Percentiles rank a stretch among this genome's conserved stretches.
phyloP scores from a whole-genome alignment of 2,113 vertebrate genomes.

The Semicossyphus pulcher region DNA sequence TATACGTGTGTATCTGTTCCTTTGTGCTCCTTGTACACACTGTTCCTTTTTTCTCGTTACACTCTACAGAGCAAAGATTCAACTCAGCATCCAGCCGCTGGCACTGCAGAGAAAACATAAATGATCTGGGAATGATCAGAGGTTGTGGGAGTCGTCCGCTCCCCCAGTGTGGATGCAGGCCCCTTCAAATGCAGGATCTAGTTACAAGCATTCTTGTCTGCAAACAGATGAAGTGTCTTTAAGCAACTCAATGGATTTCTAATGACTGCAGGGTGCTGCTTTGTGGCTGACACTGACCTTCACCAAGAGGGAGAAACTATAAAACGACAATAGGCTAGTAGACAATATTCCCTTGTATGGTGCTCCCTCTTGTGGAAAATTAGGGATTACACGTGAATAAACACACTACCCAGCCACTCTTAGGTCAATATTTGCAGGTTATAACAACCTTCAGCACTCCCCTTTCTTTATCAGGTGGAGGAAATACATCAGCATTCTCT shows the following conservation, averaged over 20 bases:
- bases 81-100: conserved; percentile 4
- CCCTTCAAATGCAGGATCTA: conserved; percentile 11
- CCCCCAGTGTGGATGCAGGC: not conserved
- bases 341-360: not conserved
- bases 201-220: conserved; percentile 32
- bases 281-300: conserved; percentile 2
- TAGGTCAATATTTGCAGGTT: not conserved
- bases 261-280: conserved; percentile 2
- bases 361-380: conserved; percentile 26
- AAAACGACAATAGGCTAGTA: not conserved
- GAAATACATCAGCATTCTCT: conserved; percentile 16
- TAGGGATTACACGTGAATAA: conserved; percentile 8
- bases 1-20: not conserved
- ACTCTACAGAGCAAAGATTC: conserved; percentile 6
- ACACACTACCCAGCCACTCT: not conserved
- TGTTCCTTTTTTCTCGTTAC: conserved; percentile 21
- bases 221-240: conserved; percentile 43
- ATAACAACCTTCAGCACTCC: conserved; percentile 13
- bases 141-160: conserved; percentile 7
- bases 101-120: conserved; percentile 20
- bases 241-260: conserved; percentile 15
- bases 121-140: conserved; percentile 46
- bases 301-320: conserved; percentile 4
- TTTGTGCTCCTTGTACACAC: not conserved
- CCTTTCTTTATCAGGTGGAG: conserved; percentile 18